Conservation (phyloP, 2,113 vertebrate species). For the Nicator chloris region DNA sequence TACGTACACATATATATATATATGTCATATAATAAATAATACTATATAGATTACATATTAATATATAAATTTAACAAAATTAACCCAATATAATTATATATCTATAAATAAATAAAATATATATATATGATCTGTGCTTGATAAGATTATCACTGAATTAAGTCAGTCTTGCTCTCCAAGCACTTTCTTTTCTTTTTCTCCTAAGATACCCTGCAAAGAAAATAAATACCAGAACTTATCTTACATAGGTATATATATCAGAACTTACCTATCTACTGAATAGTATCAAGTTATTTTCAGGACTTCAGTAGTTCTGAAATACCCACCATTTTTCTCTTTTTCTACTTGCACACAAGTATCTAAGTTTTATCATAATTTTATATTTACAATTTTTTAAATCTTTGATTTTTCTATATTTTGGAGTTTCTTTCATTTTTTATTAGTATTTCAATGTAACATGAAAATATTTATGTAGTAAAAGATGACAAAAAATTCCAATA, state of each 20-base stretch:
- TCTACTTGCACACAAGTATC: neutral
- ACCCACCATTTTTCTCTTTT: neutral
- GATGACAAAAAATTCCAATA: neutral
- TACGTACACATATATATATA: too few species aligned
- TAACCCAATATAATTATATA: neutral
- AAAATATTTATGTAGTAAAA: neutral
- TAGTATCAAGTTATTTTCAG: neutral
- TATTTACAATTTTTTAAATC: neutral
- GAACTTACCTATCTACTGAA: neutral
- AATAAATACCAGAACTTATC: neutral
- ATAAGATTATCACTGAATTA: neutral
- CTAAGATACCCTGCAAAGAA: neutral
- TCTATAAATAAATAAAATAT: neutral
- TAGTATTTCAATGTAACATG: neutral
- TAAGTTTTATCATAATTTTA: neutral
- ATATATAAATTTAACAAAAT: neutral
- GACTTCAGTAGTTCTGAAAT: neutral
- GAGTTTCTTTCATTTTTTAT: neutral
- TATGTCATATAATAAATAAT: neutral
- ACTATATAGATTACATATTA: neutral
- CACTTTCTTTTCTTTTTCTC: neutral
- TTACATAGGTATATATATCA: neutral
- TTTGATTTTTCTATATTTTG: neutral
- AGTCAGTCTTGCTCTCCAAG: neutral
- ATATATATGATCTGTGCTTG: neutral